These are phyloP conservation scores for Trimorus sp. DNA, from an alignment of 2,888 invertebrate species.

Conservation along the genomic window DNA sequence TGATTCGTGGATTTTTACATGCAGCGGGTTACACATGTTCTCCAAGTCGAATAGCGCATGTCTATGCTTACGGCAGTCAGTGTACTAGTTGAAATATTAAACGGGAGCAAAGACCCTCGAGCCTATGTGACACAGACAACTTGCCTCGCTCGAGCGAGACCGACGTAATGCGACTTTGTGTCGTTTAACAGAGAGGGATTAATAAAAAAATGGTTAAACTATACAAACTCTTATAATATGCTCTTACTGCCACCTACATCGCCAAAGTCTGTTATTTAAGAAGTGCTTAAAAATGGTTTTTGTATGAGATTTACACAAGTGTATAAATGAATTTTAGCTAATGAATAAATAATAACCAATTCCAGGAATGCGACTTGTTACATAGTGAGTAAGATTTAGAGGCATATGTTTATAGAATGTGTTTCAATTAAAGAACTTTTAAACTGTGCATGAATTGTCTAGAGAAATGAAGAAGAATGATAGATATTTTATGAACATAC, in stretches of 20 bases:
- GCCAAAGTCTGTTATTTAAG: conserved; percentile 23
- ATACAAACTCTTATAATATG: conserved; percentile 40
- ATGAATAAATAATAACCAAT: conserved; percentile 1
- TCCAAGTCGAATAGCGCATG: conserved; percentile 71
- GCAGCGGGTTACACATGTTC: conserved; percentile 51
- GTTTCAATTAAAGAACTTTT: too few species aligned
- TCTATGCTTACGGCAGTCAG: conserved; percentile 78
- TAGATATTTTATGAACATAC: too few species aligned
- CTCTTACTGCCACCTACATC: conserved; percentile 28
- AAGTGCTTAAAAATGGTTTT: conserved; percentile 17
- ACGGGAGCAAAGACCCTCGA: conserved; percentile 80
- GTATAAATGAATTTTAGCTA: conserved; percentile 1
- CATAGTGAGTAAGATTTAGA: too few species aligned
- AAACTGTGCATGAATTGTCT: too few species aligned
- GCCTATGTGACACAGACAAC: conserved; percentile 71
- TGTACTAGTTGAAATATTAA: conserved; percentile 81
- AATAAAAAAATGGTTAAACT: conserved; percentile 53
- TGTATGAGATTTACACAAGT: conserved; percentile 9
- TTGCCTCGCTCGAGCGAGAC: conserved; percentile 49
- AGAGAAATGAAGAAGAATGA: too few species aligned
- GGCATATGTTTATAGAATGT: too few species aligned
- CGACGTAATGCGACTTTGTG: conserved; percentile 23
- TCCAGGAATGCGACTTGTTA: too few species aligned
- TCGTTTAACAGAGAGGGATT: conserved; percentile 47
- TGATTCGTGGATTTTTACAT: conserved; percentile 63